Evolutionary conservation across 2,113 vertebrate genomes (phyloP), one percentile per base, ranked within the genome.

Genomic region (Embiotoca jacksoni): DNA sequence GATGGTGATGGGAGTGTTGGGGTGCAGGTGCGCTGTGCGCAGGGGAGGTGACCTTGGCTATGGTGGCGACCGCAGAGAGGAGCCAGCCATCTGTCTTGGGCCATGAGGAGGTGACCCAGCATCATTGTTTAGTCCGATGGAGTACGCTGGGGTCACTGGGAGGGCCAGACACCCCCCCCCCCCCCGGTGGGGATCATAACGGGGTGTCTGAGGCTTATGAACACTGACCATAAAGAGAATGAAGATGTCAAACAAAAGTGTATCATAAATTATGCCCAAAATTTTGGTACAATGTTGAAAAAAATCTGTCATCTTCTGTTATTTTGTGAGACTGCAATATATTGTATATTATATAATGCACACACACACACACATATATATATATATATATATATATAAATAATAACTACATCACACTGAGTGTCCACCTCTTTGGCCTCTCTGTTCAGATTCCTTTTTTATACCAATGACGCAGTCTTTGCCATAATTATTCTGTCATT

Each of bases 11-110:
- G 77, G 75, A 70, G 75, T 82, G 72, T 88, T 90, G 78, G 90
- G 91, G 88, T 89, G 89, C 87, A 90, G 89, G 85, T 89, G 89
- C 84, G 71, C 35, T 3, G 2, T 44, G 75, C 72, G 69, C 69
- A 56, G 73, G 76, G 81, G 91, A 87, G 75, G 74, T 94, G 93
- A 94, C 94, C 93, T 94, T 95, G 92, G 92, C 89, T 83, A 92
- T 87, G 88, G 79, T 83, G 81, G 85, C 44, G 68, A 64, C 75
- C 49, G 23, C 74, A 76, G 75, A 81, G 81, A 80, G 75, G 80
- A 91, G 78, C 75, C 78, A 81, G 92, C 94, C 94, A 94, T 95
- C 94, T 95, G 94, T 93, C 90, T 79, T 61, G 72, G 88, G 80
- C 81, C 87, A 88, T 14, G 76, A 88, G 82, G 89, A 91, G 68